Evolutionary conservation across 1,140 invertebrate species (phyloP).

Genomic region (Ylistrum balloti): DNA sequence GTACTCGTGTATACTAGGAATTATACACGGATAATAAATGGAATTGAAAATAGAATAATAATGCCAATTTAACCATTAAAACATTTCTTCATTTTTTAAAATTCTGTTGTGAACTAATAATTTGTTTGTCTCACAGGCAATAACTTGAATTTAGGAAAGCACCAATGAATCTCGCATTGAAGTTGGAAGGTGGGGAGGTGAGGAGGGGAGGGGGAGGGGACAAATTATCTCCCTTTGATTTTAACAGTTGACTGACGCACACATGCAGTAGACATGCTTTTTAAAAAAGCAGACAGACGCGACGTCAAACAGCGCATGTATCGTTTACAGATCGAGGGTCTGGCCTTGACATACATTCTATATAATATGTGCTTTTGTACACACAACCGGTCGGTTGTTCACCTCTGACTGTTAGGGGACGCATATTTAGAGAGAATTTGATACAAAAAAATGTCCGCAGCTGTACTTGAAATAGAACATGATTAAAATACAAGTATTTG

Average conservation of each 20-base stretch:
- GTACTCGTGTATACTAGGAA: too few relatives aligned
- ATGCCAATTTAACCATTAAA: too few relatives aligned
- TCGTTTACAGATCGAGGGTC: background rate
- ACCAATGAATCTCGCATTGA: too few relatives aligned
- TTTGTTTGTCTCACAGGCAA: too few relatives aligned
- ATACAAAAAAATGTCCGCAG: background rate
- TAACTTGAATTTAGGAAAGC: too few relatives aligned
- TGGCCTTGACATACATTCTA: constrained; percentile 5
- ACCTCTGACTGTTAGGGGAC: background rate
- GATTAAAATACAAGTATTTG: background rate
- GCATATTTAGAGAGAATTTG: background rate
- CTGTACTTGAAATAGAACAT: background rate
- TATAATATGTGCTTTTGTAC: background rate
- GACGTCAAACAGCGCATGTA: background rate
- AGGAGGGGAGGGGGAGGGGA: too few relatives aligned
- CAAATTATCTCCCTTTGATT: background rate
- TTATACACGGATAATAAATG: too few relatives aligned
- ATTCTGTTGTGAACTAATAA: too few relatives aligned
- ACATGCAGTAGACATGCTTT: constrained; percentile 32
- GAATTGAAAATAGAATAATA: too few relatives aligned
- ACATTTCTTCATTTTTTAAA: too few relatives aligned
- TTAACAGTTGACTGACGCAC: background rate
- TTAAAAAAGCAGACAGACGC: constrained; percentile 21
- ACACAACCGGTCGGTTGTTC: background rate
- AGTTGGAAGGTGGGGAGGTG: too few relatives aligned